Evolutionary conservation across 2,888 invertebrate species (phyloP).

Genomic region (Corbicula japonica): DNA sequence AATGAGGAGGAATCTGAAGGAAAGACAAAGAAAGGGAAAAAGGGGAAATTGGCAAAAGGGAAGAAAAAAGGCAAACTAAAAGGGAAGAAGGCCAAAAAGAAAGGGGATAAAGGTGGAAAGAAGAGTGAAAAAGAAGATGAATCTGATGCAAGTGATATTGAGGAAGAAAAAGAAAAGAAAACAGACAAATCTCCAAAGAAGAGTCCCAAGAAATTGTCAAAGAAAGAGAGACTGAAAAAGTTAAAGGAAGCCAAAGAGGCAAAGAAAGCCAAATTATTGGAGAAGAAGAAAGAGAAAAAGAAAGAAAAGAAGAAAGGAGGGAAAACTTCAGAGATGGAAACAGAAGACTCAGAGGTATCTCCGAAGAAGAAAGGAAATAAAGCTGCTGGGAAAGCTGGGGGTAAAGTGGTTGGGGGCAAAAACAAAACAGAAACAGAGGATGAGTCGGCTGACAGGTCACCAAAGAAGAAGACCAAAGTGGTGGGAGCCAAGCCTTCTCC

Average conservation of each 20-base stretch:
- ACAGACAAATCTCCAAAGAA: slow-evolving; percentile 38
- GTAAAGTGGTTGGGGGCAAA: slow-evolving; percentile 26
- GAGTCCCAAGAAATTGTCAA: slow-evolving; percentile 49
- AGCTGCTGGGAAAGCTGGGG: slow-evolving; percentile 10
- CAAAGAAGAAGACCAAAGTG: slow-evolving; percentile 33
- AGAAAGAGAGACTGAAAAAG: slow-evolving; percentile 59
- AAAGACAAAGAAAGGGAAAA: slow-evolving; percentile 43
- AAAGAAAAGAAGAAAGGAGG: slow-evolving; percentile 48
- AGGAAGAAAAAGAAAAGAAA: slow-evolving; percentile 37
- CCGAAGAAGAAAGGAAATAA: slow-evolving; percentile 29
- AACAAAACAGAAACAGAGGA: slow-evolving; percentile 39
- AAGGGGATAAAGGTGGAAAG: slow-evolving; percentile 30
- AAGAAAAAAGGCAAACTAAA: slow-evolving; percentile 39
- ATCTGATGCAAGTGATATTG: slow-evolving; percentile 24
- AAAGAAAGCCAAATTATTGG: slow-evolving; percentile 55
- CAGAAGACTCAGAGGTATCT: slow-evolving; percentile 17
- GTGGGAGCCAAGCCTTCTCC: slow-evolving; percentile 12
- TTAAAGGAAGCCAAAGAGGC: slow-evolving; percentile 60
- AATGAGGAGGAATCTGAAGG: slow-evolving; percentile 42
- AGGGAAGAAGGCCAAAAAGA: slow-evolving; percentile 43
- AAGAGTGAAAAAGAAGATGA: slow-evolving; percentile 28
- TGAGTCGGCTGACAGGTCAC: slow-evolving; percentile 28
- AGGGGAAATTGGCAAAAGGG: slow-evolving; percentile 27
- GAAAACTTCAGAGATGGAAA: slow-evolving; percentile 24
- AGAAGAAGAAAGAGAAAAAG: slow-evolving; percentile 57